Evolutionary conservation across 2,113 vertebrate species (phyloP), one percentile per base, ranked within the genome.

Genomic region (Pseudorhombus dupliciocellatus): DNA sequence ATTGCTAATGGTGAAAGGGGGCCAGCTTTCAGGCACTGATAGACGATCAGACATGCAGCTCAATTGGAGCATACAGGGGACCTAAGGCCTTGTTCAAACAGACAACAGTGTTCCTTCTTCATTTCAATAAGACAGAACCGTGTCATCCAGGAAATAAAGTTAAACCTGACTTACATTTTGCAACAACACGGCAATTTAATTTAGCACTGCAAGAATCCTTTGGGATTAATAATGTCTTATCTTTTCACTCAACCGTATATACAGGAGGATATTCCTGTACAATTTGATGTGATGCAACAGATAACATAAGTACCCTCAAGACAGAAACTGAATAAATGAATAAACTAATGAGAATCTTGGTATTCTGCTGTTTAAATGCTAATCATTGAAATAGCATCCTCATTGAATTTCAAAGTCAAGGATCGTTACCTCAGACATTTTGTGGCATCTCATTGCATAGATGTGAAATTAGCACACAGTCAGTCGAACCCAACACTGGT

Each of bases 401-500:
- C 18, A 44, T 18, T 48, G 0, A n/a, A 2, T 3, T 4, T 37
- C 40, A 14, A 15, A 16, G 12, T 15, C 40, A 16, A 37, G 34
- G 34, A 37, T 37, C 9, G 18, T 40, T 26, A 20, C 2, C 16
- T 66, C 16, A 26, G 31, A 66, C 18, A 1, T 37, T 37, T 37
- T 37, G 10, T 1, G 15, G n/a, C n/a, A n/a, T n/a, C n/a, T n/a
- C n/a, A n/a, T n/a, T n/a, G 3, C 37, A 60, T 75, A 44, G 34
- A 59, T 44, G 66, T 66, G 24, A 74, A 46, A 70, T 73, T 16
- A 24, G 46, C 21, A 63, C 62, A 58, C 31, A 56, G 3, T 56
- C 40, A 31, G 28, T 56, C n/a, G 3, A 56, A 67, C 57, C 16
- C 25, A 2, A 40, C 18, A 68, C 46, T 30, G 12, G 48, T 42